These are phyloP conservation scores for Nixonia krombeini DNA, from an alignment of 1,140 invertebrate species.

Conservation along the genomic window DNA sequence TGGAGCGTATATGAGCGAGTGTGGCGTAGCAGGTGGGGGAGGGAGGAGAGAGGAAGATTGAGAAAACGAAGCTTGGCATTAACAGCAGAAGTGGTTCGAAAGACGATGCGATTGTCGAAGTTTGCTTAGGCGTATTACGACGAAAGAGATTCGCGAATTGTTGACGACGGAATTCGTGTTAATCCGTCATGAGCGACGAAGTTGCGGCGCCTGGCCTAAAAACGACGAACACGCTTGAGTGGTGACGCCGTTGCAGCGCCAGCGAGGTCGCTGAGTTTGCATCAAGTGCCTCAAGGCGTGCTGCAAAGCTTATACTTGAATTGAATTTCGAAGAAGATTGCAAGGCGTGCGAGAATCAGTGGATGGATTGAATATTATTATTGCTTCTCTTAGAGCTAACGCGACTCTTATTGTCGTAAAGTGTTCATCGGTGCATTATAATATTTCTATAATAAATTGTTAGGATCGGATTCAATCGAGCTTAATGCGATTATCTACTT, in stretches of 20 bases:
- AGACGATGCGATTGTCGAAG: constrained; percentile 21
- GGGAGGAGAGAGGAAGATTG: no score
- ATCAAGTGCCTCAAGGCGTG: constrained; percentile 14
- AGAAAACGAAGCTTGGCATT: no score
- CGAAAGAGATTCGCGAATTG: constrained; percentile 20
- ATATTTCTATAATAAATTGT: no score
- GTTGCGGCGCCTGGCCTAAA: constrained; percentile 18
- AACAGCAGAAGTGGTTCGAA: no score
- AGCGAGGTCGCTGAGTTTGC: constrained; percentile 24
- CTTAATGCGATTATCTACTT: no score
- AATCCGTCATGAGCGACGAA: constrained; percentile 29
- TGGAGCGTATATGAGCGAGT: no score
- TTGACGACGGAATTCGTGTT: constrained; percentile 16
- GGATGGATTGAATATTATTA: constrained; percentile 1
- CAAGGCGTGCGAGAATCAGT: constrained; percentile 13
- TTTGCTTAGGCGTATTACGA: constrained; percentile 11
- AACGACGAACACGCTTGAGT: constrained; percentile 18
- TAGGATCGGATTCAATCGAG: no score
- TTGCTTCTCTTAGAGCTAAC: no score
- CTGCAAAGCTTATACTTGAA: constrained; percentile 19
- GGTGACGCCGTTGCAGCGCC: constrained; percentile 13
- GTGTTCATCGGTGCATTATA: no score
- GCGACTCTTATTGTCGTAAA: no score
- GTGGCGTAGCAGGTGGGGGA: no score
- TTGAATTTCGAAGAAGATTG: constrained; percentile 27